These are phyloP conservation scores for Pseudomugil gertrudae DNA, from an alignment of 2,797 vertebrate genomes.

Conservation along the genomic window DNA sequence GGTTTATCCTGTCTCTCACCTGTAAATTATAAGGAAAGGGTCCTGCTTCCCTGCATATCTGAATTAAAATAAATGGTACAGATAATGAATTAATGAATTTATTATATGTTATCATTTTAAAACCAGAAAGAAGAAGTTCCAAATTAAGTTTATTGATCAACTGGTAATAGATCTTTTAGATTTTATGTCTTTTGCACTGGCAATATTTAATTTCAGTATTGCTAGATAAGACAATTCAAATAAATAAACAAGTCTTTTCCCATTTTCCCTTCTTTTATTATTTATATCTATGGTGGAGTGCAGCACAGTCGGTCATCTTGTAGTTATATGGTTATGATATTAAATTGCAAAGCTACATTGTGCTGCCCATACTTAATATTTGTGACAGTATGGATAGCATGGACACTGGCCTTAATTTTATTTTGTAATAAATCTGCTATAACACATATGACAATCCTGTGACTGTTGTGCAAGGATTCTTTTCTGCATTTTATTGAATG, in stretches of 20 bases:
- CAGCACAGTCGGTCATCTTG: too few species aligned
- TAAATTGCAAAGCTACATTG: not conserved
- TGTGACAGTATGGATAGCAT: not conserved
- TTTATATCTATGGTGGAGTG: not conserved
- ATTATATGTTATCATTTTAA: too few species aligned
- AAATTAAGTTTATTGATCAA: too few species aligned
- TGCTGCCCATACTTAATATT: not conserved
- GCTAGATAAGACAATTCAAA: not conserved
- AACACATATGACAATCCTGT: slow-evolving; percentile 3
- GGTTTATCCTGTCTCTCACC: too few species aligned
- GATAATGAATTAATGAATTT: too few species aligned
- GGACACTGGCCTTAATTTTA: not conserved
- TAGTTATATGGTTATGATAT: not conserved
- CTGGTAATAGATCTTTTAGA: too few species aligned
- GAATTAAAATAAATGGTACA: too few species aligned
- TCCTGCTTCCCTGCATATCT: too few species aligned
- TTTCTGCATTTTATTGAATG: slow-evolving; percentile 60
- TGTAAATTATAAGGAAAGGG: too few species aligned
- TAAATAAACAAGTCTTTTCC: not conserved
- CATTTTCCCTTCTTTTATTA: not conserved
- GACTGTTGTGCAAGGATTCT: slow-evolving; percentile 55
- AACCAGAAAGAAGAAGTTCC: too few species aligned
- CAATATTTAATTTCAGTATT: not conserved
- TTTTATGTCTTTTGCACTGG: too few species aligned
- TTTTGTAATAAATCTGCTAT: not conserved